Conservation (phyloP, 1,140 invertebrate species). For the Tribolium castaneum region DNA sequence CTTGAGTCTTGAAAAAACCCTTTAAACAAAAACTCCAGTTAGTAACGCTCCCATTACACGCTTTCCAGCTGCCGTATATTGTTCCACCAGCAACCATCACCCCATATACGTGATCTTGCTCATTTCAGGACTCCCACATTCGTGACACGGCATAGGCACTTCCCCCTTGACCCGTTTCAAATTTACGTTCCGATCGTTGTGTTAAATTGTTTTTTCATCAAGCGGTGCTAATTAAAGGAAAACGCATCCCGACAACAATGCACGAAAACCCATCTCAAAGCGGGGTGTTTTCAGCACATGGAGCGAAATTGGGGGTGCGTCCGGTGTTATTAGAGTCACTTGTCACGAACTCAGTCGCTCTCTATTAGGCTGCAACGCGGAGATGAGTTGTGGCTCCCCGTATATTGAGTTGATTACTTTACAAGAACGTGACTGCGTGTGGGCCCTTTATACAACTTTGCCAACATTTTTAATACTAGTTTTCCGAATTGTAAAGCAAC, state of each 20-base stretch:
- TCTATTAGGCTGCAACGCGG: constrained; percentile 35
- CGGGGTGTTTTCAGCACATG: background rate
- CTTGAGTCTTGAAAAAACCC: background rate
- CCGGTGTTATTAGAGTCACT: constrained; percentile 44
- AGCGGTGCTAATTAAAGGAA: constrained; percentile 14
- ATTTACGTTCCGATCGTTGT: constrained; percentile 11
- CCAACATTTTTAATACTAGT: constrained; percentile 24
- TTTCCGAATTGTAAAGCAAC: background rate
- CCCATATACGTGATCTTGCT: constrained; percentile 25
- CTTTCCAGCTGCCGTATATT: background rate
- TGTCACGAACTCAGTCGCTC: constrained; percentile 42
- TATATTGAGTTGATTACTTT: constrained; percentile 41
- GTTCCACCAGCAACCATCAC: background rate
- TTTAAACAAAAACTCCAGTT: constrained; percentile 8
- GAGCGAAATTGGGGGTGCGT: constrained; percentile 38
- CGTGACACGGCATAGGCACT: constrained; percentile 2
- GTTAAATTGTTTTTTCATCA: constrained; percentile 36
- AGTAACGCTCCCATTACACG: constrained; percentile 20
- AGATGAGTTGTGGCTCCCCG: constrained; percentile 14
- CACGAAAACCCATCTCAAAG: constrained; percentile 4
- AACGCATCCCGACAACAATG: background rate
- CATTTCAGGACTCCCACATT: background rate
- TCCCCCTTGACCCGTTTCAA: background rate
- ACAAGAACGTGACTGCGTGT: constrained; percentile 39
- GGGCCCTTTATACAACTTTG: background rate